Evolutionary conservation across 2,888 invertebrate species (phyloP), one percentile per base, ranked within the genome.

Genomic region (Lasioglossum villosulum): DNA sequence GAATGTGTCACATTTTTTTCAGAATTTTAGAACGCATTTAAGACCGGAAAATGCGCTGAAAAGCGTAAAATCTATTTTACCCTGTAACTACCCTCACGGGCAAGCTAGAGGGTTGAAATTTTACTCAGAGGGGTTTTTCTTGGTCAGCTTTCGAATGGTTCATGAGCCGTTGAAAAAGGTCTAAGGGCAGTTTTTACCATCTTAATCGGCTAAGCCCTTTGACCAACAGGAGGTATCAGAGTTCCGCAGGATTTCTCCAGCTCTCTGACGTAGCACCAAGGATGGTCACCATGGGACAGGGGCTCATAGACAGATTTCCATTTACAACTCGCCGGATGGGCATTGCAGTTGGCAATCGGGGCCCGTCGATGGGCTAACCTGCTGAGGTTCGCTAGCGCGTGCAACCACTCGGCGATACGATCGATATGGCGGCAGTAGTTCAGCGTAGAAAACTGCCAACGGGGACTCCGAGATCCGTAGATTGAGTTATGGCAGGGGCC

Each of bases 401-500:
- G 86, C 80, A 83, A 56, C 56, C 78, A 39, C 42, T 0, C 39
- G 19, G 34, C 83, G 81, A 83, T 82, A 83, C 75, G 78, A 87
- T 86, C 87, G 87, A 89, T 75, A 84, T 66, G 73, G 80, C 79
- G 68, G 81, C 73, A 34, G 81, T 83, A 78, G 80, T 87, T 85
- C 74, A 79, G 84, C 80, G 78, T 88, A 89, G 90, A 87, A 89
- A 88, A 89, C 86, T 88, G 91, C 92, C 91, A 90, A 83, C 73
- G 84, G 86, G 84, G 73, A 84, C 75, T 75, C 63, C 77, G 71
- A 81, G 88, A 91, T 91, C 89, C 89, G 81, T 80, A 86, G 90
- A 93, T 92, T 94, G 93, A 94, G 92, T 94, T 93, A 93, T 91
- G 92, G 91, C 80, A 80, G 81, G 76, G 59, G 75, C 37, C 52